Evolutionary conservation across 64 coral and sea anemone genomes (phyloP).

Genomic region (Hydrozoanthus tunicans): DNA sequence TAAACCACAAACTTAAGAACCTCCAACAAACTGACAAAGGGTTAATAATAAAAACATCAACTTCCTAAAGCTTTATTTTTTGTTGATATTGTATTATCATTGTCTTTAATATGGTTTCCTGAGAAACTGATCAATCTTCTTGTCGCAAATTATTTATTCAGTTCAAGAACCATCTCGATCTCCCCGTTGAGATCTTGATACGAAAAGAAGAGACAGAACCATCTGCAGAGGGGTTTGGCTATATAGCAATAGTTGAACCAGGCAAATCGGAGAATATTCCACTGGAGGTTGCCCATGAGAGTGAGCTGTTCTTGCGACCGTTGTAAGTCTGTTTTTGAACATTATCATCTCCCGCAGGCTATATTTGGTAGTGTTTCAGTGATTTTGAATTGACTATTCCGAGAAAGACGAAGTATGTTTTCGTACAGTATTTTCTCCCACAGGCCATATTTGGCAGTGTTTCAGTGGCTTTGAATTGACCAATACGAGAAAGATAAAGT

Average conservation of each 20-base stretch:
- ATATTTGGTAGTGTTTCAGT: no score
- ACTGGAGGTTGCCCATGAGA: slow-evolving; percentile 8
- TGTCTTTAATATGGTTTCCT: neutral
- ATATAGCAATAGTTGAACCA: slow-evolving; percentile 19
- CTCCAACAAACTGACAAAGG: no score
- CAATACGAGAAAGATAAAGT: no score
- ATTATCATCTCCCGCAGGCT: no score
- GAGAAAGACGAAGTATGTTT: no score
- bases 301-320: slow-evolving; percentile 19
- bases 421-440: no score
- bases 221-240: neutral
- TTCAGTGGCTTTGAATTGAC: no score
- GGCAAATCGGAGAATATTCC: slow-evolving; percentile 14
- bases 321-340: neutral
- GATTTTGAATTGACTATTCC: no score
- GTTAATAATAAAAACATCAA: no score
- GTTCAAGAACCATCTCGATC: slow-evolving; percentile 31
- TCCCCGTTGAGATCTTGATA: slow-evolving; percentile 32
- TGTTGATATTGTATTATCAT: neutral
- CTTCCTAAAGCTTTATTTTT: neutral
- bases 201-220: slow-evolving; percentile 14
- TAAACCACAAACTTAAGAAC: no score
- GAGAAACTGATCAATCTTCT: neutral
- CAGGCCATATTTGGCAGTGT: no score
- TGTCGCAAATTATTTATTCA: neutral